Base-by-base conservation (phyloP, 2,797 vertebrate genomes). In the Tauraco hartlaubi region DNA sequence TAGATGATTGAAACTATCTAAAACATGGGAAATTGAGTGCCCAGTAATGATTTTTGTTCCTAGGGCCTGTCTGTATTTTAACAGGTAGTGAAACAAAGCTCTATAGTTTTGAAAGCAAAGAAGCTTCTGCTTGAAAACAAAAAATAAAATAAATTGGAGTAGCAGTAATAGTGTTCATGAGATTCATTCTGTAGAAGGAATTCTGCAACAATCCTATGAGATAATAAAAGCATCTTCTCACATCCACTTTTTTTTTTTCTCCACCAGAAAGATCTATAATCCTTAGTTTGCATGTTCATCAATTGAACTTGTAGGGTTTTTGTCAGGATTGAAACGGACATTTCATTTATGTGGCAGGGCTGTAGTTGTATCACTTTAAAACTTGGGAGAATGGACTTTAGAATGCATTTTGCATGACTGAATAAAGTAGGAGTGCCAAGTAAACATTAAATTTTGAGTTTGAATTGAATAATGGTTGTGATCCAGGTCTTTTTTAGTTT, bases 41-140 rank as follows among this genome's bases (percentile, higher is more conserved):
- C 61, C 48, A 22, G 26, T 35, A 64, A 51, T 94, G 49, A 86
- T 90, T 96, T 97, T 86, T 71, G 54, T 95, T 97, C 55, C 55
- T 80, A 31, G 37, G 64, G 56, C 52, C 26, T 80, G 11, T 22
- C 71, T 88, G 19, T 88, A 18, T 84, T 75, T 90, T 81, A 91
- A 71, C 48, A 82, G 31, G 43, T 51, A 49, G 15, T 52, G 64
- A 94, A 93, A 88, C 5, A 69, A 92, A 90, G 8, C 29, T 83
- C 33, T 61, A 67, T 26, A 22, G 87, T 56, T 69, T 48, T 85
- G 76, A 90, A 85, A 88, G 39, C 69, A 72, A 77, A 75, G 14
- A 73, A 87, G 81, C 2, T 31, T 81, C 25, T 72, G 4, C 22
- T 68, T 63, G 15, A 64, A 89, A 89, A 61, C 1, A 13, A 21